phyloP scores from a whole-genome alignment of 2,113 vertebrate genomes.

The Ptyas mucosa region DNA sequence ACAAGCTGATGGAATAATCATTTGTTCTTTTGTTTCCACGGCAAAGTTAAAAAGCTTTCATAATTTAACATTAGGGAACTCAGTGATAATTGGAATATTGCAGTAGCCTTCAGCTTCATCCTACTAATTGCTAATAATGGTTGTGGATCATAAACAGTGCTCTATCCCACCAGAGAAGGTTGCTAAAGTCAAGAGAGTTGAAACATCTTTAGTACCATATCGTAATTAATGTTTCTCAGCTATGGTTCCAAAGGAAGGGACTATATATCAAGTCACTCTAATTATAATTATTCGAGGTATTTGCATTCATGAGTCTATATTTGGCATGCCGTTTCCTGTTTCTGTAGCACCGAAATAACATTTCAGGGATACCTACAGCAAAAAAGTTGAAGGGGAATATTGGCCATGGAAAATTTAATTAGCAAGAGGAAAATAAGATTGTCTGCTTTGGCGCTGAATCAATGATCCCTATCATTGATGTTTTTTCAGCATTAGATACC shows the following conservation, averaged over 20 bases:
- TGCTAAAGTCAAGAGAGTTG: background rate
- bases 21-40: background rate
- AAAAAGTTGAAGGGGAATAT: background rate
- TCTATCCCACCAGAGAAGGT: background rate
- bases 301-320: background rate
- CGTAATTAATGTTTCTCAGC: background rate
- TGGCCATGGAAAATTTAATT: background rate
- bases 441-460: background rate
- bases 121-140: background rate
- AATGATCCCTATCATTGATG: background rate
- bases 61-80: background rate
- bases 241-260: background rate
- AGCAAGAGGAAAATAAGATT: background rate
- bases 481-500: background rate
- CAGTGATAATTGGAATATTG: background rate
- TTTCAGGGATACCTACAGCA: constrained; percentile 15
- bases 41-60: background rate
- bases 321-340: background rate
- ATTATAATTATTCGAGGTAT: background rate
- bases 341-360: background rate
- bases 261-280: background rate
- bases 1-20: background rate
- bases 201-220: background rate
- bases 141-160: rapidly evolving
- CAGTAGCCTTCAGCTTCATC: rapidly evolving